Base-by-base conservation (phyloP, 2,888 invertebrate species). In the Campoplex nolae region DNA sequence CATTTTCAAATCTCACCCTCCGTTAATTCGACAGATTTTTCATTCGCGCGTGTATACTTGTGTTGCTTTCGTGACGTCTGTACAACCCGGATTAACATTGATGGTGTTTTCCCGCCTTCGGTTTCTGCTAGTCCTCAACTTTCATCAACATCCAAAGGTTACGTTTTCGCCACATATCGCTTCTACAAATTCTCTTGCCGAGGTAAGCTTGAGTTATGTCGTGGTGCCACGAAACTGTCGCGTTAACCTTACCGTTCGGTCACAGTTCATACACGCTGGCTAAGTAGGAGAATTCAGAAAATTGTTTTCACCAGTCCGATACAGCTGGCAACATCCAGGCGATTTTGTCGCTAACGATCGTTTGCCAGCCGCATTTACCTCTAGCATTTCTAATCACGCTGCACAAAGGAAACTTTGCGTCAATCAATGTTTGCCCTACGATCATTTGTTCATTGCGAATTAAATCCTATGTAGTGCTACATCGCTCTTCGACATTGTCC, bases 371-470 rank as follows among this genome's bases (percentile, higher is more conserved):
- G n/a, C 35, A 28, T 79, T 18, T 42, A 38, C 45, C 58, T 58
- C 32, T 2, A n/a, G 13, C 18, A n/a, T 74, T 82, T 56, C 58
- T 51, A 73, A 74, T 81, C 74, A 45, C 45, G 6, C n/a, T 32
- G 56, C 18, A 77, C 35, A 81, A 83, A 35, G 73, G 54, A 83
- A 85, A 78, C 35, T 56, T 58, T 13, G 32, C 67, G 78, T 56
- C 76, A 83, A 86, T 83, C 83, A 83, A 80, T 84, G 82, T 88
- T 90, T 89, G 88, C 88, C 85, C 85, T 82, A 86, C 82, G 87
- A 51, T 70, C 68, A 71, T 85, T 84, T 88, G 83, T 79, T 85
- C 86, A 56, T 78, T 13, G 76, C 58, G 70, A 58, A 48, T 65
- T 16, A 28, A 54, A 76, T 70, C 28, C 74, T n/a, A 23, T 58